Evolutionary conservation across 2,113 vertebrate genomes (phyloP).

Genomic region (Callochromis pleurospilus): DNA sequence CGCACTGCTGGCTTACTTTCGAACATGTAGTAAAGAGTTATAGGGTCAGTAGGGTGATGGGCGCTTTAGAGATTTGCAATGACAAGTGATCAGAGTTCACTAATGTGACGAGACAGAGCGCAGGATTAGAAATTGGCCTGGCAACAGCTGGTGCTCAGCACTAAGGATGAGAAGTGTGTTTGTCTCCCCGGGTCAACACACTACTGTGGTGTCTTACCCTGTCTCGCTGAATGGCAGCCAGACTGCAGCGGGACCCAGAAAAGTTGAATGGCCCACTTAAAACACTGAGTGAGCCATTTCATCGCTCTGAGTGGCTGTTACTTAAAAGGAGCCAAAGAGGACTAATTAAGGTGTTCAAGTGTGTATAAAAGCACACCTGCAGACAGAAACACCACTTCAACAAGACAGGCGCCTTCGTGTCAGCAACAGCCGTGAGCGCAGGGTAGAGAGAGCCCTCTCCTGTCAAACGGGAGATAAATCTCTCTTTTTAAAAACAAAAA

Average conservation of each 20-base stretch:
- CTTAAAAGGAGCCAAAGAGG: not conserved
- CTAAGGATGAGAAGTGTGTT: not conserved
- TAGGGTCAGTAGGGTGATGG: not conserved
- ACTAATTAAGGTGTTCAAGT: constrained; percentile 4
- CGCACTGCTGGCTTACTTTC: not conserved
- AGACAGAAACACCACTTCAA: constrained; percentile 2
- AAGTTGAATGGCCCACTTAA: not conserved
- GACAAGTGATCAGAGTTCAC: constrained; percentile 25
- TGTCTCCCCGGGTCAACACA: not conserved
- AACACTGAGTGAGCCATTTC: not conserved
- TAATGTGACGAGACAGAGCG: constrained; percentile 19
- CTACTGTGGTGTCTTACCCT: not conserved
- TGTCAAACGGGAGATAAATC: constrained; percentile 22
- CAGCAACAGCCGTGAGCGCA: not conserved
- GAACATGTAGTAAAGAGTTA: not conserved
- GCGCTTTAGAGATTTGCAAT: constrained; percentile 11
- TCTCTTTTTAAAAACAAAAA: not conserved
- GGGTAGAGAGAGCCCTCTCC: constrained; percentile 11
- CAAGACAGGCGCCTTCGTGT: not conserved
- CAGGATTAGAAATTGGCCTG: constrained; percentile 2
- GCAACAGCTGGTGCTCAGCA: constrained; percentile 12
- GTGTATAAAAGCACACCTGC: not conserved
- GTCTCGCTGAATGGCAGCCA: not conserved
- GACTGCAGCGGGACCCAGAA: not conserved
- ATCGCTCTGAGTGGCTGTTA: not conserved